phyloP scores from a whole-genome alignment of 2,888 invertebrate species.

The Sminthurides aquaticus region DNA sequence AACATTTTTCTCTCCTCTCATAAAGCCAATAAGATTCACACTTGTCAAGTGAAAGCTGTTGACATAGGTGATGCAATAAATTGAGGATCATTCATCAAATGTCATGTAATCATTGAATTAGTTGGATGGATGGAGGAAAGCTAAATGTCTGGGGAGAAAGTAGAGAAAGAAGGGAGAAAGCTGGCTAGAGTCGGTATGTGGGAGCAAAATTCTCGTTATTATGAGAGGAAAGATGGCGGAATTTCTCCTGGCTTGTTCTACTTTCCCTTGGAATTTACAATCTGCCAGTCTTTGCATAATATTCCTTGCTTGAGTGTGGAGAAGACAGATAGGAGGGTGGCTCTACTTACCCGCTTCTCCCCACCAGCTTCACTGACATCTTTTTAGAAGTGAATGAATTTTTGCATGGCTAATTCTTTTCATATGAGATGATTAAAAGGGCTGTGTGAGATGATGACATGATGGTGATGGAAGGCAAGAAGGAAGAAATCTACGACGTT shows the following conservation, averaged over 20 bases:
- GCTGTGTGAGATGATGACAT: neutral
- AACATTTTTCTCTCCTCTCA: neutral
- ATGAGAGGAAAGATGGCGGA: constrained; percentile 13
- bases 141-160: constrained; percentile 21
- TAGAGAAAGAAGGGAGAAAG: constrained; percentile 10
- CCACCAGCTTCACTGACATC: constrained; percentile 24
- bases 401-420: constrained; percentile 15
- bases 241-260: no score
- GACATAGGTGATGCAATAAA: constrained; percentile 3
- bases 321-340: no score
- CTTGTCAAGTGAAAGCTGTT: neutral
- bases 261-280: no score
- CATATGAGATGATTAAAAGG: constrained; percentile 5
- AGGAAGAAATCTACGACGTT: neutral
- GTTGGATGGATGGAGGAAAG: neutral
- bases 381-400: constrained; percentile 27
- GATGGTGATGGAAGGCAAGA: neutral
- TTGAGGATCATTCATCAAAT: constrained; percentile 4
- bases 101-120: constrained; percentile 8
- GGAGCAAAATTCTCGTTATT: constrained; percentile 9
- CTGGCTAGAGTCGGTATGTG: neutral
- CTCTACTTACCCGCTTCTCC: no score
- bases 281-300: no score
- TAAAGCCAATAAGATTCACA: neutral
- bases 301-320: no score